phyloP scores from a whole-genome alignment of 2,113 vertebrate genomes.

The Calidris pygmaea region DNA sequence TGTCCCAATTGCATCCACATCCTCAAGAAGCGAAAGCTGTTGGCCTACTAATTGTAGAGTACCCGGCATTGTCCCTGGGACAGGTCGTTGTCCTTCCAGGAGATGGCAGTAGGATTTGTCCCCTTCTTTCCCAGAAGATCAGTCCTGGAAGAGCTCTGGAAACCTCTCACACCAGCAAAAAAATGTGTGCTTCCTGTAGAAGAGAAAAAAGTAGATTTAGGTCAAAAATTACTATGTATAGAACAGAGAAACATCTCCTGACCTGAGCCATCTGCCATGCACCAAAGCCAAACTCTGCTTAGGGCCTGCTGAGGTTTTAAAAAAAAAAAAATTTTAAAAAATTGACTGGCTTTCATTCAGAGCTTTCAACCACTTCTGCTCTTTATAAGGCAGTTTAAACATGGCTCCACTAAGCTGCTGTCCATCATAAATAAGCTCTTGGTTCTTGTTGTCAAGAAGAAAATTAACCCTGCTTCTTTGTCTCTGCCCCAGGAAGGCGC shows the following conservation, averaged over 20 bases:
- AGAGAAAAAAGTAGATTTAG: conserved; percentile 14
- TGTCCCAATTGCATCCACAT: neutral
- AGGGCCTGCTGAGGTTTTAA: conserved; percentile 9
- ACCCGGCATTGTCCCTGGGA: neutral
- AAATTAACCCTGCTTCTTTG: neutral
- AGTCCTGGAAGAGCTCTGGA: neutral
- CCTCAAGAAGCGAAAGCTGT: neutral
- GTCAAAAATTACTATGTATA: conserved; percentile 47
- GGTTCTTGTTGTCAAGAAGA: neutral
- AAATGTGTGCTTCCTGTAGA: neutral
- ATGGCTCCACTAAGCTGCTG: neutral
- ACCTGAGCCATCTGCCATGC: conserved; percentile 47
- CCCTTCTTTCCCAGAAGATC: neutral
- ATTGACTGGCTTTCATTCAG: conserved; percentile 30
- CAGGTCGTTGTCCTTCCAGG: accelerated
- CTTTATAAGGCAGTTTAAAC: neutral
- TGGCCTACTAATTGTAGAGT: neutral
- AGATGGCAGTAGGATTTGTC: neutral
- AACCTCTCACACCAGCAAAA: neutral
- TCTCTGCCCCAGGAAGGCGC: neutral
- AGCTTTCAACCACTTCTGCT: neutral
- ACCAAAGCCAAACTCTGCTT: conserved; percentile 41
- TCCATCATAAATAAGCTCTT: conserved; percentile 2
- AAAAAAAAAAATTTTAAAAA: neutral
- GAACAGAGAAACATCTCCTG: conserved; percentile 31